Evolutionary conservation across 1,140 invertebrate genomes (phyloP).

Genomic region (Panagrolaimus sp.): DNA sequence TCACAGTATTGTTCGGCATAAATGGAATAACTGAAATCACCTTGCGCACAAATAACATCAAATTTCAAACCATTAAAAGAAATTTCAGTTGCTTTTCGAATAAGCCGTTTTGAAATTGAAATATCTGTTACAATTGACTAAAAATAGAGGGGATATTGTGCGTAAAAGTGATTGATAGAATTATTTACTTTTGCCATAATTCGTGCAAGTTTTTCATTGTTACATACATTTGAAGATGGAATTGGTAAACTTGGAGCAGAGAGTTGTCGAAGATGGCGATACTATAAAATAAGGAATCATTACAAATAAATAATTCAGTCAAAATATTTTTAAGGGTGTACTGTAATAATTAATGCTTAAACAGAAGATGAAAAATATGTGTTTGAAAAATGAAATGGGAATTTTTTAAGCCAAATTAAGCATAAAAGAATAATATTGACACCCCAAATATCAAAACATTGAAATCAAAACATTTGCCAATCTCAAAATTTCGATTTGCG

Average conservation of each 20-base stretch:
- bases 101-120: conserved; percentile 35
- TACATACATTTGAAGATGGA: conserved; percentile 15
- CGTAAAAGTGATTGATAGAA: background rate
- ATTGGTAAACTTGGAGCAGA: conserved; percentile 17
- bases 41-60: conserved; percentile 35
- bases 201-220: conserved; percentile 20
- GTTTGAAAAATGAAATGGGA: no score
- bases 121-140: conserved; percentile 39
- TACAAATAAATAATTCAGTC: no score
- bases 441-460: no score
- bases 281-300: background rate
- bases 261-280: conserved; percentile 22
- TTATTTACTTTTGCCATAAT: conserved; percentile 16
- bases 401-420: no score
- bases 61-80: conserved; percentile 34
- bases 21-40: conserved; percentile 40
- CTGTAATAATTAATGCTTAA: no score
- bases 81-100: conserved; percentile 36
- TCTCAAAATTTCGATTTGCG: no score
- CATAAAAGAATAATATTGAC: no score
- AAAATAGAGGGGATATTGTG: background rate
- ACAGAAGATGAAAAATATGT: no score
- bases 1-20: conserved; percentile 41
- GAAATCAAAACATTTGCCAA: no score
- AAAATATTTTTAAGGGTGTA: no score